Evolutionary conservation across 2,797 vertebrate genomes (phyloP).

Genomic region (Pygocentrus nattereri): DNA sequence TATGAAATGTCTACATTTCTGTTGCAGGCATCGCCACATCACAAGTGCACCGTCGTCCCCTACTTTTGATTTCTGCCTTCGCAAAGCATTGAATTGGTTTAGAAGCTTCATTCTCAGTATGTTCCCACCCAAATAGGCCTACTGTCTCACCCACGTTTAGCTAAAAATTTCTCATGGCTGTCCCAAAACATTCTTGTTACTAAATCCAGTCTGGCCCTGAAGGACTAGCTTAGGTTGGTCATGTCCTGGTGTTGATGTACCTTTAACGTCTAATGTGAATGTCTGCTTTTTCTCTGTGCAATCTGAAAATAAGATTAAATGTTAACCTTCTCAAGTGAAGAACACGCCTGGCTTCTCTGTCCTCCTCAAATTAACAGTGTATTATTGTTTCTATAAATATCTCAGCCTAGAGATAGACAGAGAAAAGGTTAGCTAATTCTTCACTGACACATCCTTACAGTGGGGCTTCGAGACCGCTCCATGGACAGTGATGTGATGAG

Average conservation of each 20-base stretch:
- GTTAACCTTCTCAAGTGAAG: not conserved
- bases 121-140: too few relatives aligned
- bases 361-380: slow-evolving; percentile 19
- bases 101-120: too few relatives aligned
- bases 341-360: not conserved
- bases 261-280: not conserved
- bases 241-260: slow-evolving; percentile 12
- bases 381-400: slow-evolving; percentile 12
- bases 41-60: too few relatives aligned
- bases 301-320: slow-evolving; percentile 24
- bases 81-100: too few relatives aligned
- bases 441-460: slow-evolving; percentile 5
- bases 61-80: too few relatives aligned
- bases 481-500: slow-evolving; percentile 23
- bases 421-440: slow-evolving; percentile 3
- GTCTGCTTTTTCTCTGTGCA: not conserved
- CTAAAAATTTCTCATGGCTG: too few relatives aligned
- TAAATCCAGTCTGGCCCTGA: too few relatives aligned
- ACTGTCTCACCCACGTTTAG: too few relatives aligned
- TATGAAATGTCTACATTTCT: too few relatives aligned
- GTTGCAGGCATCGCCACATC: too few relatives aligned
- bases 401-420: not conserved
- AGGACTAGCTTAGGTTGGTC: not conserved
- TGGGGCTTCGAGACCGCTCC: not conserved
- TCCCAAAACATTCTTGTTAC: too few relatives aligned